phyloP scores from a whole-genome alignment of 1,140 invertebrate species.

The Cherax destructor region DNA sequence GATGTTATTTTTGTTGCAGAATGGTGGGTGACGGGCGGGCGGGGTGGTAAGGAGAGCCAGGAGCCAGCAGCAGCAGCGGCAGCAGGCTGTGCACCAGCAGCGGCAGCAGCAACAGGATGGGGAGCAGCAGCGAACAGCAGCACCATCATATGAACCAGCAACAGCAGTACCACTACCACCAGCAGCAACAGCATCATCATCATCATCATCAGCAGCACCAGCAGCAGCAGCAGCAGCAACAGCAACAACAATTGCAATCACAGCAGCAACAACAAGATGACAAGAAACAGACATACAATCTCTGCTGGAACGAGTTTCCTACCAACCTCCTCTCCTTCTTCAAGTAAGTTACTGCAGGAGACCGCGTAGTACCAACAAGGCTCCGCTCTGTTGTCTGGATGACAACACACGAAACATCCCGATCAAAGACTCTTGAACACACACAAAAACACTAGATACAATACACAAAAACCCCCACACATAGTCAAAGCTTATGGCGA shows the following conservation, averaged over 20 bases:
- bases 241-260: background rate
- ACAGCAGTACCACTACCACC: background rate
- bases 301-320: conserved; percentile 71
- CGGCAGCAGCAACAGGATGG: conserved; percentile 47
- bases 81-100: background rate
- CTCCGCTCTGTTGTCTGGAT: too few species aligned
- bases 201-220: conserved; percentile 42
- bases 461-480: too few species aligned
- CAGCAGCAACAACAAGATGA: conserved; percentile 57
- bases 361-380: too few species aligned
- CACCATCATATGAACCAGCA: conserved; percentile 33
- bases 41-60: conserved; percentile 59
- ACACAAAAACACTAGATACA: too few species aligned
- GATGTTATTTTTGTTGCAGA: conserved; percentile 18
- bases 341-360: conserved; percentile 43
- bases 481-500: too few species aligned
- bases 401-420: too few species aligned
- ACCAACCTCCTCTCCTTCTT: conserved; percentile 68
- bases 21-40: conserved; percentile 66
- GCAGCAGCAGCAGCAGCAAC: conserved; percentile 18
- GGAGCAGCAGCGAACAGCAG: conserved; percentile 54
- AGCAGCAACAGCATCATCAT: background rate
- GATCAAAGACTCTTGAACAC: too few species aligned
- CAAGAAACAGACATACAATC: conserved; percentile 67
- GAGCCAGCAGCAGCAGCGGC: conserved; percentile 23